phyloP scores from a whole-genome alignment of 1,140 invertebrate species.

The Drosophila rufa region DNA sequence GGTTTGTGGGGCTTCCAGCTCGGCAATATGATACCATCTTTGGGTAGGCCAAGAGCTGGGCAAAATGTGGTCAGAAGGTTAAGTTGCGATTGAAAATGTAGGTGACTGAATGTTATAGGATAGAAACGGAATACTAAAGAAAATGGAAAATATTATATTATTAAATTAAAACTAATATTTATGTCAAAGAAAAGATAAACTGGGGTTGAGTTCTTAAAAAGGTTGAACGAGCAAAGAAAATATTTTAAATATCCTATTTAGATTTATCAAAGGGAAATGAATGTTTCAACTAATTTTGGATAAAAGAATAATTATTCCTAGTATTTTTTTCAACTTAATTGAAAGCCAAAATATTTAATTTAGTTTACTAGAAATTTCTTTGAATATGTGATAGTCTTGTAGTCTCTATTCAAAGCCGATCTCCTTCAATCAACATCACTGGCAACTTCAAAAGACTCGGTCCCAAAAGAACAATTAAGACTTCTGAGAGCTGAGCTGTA shows the following conservation, averaged over 20 bases:
- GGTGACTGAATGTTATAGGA: conserved; percentile 3
- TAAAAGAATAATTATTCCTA: not conserved
- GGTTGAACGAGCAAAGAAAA: too few relatives aligned
- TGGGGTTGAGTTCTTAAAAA: too few relatives aligned
- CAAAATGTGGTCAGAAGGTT: conserved; percentile 65
- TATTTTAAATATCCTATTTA: too few relatives aligned
- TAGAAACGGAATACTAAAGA: not conserved
- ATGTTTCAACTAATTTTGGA: not conserved
- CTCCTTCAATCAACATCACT: conserved; percentile 9
- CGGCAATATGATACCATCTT: conserved; percentile 53
- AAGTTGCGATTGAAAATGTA: conserved; percentile 59
- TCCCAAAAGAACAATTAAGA: conserved; percentile 66
- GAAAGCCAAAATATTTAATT: not conserved
- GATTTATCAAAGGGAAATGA: not conserved
- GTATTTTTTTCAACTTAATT: conserved; percentile 8
- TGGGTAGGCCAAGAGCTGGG: not conserved
- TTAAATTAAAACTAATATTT: not conserved
- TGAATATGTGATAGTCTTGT: conserved; percentile 4
- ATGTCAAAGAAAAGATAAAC: not conserved
- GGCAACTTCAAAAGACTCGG: conserved; percentile 1
- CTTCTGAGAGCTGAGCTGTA: conserved; percentile 28
- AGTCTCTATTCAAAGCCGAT: conserved; percentile 4
- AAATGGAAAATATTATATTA: not conserved
- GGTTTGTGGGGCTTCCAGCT: conserved; percentile 34
- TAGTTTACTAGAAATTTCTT: not conserved